Evolutionary conservation across 2,888 invertebrate species (phyloP).

Genomic region (Endotricha flammealis): DNA sequence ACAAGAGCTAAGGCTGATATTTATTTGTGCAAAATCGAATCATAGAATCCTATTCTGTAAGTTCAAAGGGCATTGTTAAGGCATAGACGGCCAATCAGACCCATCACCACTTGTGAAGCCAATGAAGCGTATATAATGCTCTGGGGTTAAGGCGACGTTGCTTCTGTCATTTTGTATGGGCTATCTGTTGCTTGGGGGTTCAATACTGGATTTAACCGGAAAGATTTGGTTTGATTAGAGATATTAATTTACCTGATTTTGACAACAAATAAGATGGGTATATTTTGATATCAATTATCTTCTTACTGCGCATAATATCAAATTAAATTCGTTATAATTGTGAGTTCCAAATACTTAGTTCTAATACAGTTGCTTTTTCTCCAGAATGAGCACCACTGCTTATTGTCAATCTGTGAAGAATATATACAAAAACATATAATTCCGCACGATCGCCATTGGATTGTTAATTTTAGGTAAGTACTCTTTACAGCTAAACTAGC

Average conservation of each 20-base stretch:
- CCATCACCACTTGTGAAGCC: constrained; percentile 70
- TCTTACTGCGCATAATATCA: too few relatives aligned
- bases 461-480: too few relatives aligned
- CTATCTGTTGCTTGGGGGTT: constrained; percentile 28
- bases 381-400: too few relatives aligned
- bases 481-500: too few relatives aligned
- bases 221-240: constrained; percentile 1
- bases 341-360: too few relatives aligned
- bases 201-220: neutral
- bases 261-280: neutral
- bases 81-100: constrained; percentile 71
- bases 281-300: too few relatives aligned
- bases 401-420: too few relatives aligned
- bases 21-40: constrained; percentile 17
- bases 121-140: constrained; percentile 68
- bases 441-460: too few relatives aligned
- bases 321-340: too few relatives aligned
- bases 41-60: constrained; percentile 28
- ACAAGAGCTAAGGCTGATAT: neutral
- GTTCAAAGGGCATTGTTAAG: constrained; percentile 54
- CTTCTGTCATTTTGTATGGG: constrained; percentile 62
- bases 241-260: neutral
- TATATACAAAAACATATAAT: too few relatives aligned
- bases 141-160: constrained; percentile 69
- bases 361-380: too few relatives aligned